Evolutionary conservation across 2,797 vertebrate species (phyloP), one percentile per base, ranked within the genome.

Genomic region (Huso huso): DNA sequence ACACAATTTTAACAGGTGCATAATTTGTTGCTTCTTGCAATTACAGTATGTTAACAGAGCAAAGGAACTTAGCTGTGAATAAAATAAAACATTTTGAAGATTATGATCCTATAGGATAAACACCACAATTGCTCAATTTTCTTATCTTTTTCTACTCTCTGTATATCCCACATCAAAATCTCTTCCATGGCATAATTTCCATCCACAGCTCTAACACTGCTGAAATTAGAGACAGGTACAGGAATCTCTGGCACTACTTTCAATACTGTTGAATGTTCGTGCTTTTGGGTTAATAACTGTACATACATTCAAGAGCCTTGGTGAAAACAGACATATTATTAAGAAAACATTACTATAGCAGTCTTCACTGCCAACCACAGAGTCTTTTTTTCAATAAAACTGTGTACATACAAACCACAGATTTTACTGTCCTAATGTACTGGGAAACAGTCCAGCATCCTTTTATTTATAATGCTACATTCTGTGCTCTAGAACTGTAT

Each of bases 401-500:
- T 13, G 57, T 51, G 60, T 58, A 7, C 55, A 49, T 48, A 3
- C 18, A 53, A 69, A 51, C 49, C 53, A 60, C 11, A 62, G 60
- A 50, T 13, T 48, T 65, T n/a, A 61, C n/a, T 61, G 4, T 23
- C 49, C 49, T 67, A 51, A 61, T 18, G 50, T 59, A 66, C 65
- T 57, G 61, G 65, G 65, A 66, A 66, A 55, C 52, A 10, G 51
- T 60, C 65, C 65, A 66, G 55, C 48, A 58, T 51, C 61, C 65
- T 62, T 48, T n/a, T 6, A 10, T 55, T 55, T 10, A 7, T 66
- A 51, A 63, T 69, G 68, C 55, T 59, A 62, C 55, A 70, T 61
- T 64, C 63, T 60, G 50, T 66, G 63, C 61, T 65, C 49, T 60
- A 55, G 58, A 37, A 66, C 70, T 68, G 65, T 62, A 61, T 61